Evolutionary conservation across 92 coral and sea anemone genomes (phyloP), one percentile per base, ranked within the genome.

Genomic region (Montipora capitata): DNA sequence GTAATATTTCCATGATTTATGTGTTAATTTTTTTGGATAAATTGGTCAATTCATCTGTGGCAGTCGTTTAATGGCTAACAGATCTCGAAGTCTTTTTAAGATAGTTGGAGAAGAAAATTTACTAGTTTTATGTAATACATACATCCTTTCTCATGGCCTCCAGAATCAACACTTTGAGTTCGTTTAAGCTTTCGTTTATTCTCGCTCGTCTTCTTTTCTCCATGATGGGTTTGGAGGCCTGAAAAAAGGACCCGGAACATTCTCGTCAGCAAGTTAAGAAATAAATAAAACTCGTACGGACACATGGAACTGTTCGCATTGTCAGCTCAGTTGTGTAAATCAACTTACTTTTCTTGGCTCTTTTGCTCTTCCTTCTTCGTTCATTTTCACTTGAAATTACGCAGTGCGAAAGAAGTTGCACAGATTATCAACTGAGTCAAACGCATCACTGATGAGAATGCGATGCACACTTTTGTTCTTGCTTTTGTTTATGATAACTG

Each of bases 211-310:
- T 56, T 3, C 94, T 82, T 66, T 94, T 94, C 74, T 94, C 97
- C 97, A 94, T 94, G 68, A 94, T 89, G 39, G 97, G 97, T 70
- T 94, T 94, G 20, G 97, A 92, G 1, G 97, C 93, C 97, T 94
- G 86, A 58, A 84, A 76, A 54, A 54, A 54, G 14, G 61, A 54
- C 61, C 61, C 12, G 17, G 71, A 16, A 76, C 10, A 61, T 38
- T 59, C 45, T 20, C 54, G 44, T 15, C 14, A 49, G 48, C 11
- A 6, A 11, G 12, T n/a, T 16, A 17, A 20, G 11, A 4, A 4
- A n/a, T 4, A 54, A 54, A 12, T 3, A 54, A 54, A 54, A 3
- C 51, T 45, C 51, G 51, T 4, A 45, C 5, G 51, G 51, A 45
- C 51, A 45, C 5, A 45, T 45, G 51, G 9, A 45, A 8, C 3